These are phyloP conservation scores for Vultur gryphus DNA, from an alignment of 2,797 vertebrate genomes.

Conservation along the genomic window DNA sequence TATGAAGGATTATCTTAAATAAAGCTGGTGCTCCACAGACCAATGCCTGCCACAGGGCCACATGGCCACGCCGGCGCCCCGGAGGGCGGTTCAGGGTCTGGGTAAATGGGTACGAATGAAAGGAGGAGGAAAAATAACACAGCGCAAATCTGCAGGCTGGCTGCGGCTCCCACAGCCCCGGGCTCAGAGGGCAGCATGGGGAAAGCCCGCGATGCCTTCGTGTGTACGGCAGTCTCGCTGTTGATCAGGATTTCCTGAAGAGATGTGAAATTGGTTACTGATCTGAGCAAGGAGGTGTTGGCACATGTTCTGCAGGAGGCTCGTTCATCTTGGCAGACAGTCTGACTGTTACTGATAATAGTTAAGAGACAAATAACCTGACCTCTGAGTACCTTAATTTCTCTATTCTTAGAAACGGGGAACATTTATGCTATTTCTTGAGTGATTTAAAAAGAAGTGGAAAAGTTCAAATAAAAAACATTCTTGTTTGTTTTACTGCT, in stretches of 20 bases:
- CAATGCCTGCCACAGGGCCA: neutral
- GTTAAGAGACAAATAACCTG: neutral
- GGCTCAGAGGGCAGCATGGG: rapidly evolving
- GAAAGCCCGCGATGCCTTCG: rapidly evolving
- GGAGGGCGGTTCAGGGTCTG: no score
- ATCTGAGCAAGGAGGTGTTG: neutral
- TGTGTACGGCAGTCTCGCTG: neutral
- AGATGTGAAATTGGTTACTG: rapidly evolving
- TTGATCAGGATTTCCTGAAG: rapidly evolving
- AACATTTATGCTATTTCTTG: neutral
- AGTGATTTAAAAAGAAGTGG: neutral
- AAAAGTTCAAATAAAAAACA: neutral
- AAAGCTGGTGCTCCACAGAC: neutral
- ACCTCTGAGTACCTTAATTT: neutral
- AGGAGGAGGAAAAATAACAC: neutral
- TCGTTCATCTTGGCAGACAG: neutral
- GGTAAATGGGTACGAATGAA: rapidly evolving
- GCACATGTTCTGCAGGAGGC: neutral
- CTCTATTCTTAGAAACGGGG: neutral
- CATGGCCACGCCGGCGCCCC: rapidly evolving
- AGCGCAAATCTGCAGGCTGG: neutral
- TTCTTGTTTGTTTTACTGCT: neutral
- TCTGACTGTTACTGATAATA: neutral
- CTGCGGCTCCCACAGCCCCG: rapidly evolving
- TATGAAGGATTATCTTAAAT: neutral